Evolutionary conservation across 53 echinoderm and acorn worm species (phyloP).

Genomic region (Luidia sarsii): DNA sequence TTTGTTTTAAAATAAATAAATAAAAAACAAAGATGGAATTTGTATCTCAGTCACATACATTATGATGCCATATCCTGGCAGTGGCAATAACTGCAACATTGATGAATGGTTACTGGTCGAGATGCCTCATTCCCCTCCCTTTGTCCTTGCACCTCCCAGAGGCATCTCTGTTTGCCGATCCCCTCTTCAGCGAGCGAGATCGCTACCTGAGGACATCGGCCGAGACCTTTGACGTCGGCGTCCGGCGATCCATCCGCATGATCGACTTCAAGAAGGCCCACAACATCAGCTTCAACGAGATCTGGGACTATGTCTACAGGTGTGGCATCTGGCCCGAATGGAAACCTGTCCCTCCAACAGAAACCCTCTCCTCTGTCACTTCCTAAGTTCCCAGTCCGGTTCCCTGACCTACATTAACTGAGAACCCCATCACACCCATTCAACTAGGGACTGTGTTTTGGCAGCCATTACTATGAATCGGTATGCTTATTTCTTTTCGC

Average conservation of each 20-base stretch:
- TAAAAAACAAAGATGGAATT: no score
- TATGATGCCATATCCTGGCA: neutral
- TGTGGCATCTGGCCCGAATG: no score
- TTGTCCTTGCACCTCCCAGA: slow-evolving; percentile 52
- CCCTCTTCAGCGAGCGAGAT: slow-evolving; percentile 67
- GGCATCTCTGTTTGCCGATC: slow-evolving; percentile 62
- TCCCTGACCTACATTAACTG: no score
- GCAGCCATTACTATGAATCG: no score
- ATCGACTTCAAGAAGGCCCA: slow-evolving; percentile 58
- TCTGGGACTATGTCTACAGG: slow-evolving; percentile 34
- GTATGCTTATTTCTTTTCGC: no score
- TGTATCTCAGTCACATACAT: neutral
- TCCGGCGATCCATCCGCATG: slow-evolving; percentile 63
- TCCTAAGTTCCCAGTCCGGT: no score
- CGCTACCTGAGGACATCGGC: slow-evolving; percentile 46
- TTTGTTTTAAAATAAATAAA: no score
- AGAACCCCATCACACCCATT: no score
- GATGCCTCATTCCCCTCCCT: neutral
- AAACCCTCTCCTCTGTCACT: no score
- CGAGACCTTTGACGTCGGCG: slow-evolving; percentile 62
- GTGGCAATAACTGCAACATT: neutral
- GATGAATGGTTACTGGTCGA: neutral
- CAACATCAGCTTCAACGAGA: slow-evolving; percentile 50
- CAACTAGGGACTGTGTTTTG: no score
- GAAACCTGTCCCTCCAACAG: no score